Conservation (phyloP, 2,797 vertebrate genomes). For the Ptychobarbus kaznakovi region DNA sequence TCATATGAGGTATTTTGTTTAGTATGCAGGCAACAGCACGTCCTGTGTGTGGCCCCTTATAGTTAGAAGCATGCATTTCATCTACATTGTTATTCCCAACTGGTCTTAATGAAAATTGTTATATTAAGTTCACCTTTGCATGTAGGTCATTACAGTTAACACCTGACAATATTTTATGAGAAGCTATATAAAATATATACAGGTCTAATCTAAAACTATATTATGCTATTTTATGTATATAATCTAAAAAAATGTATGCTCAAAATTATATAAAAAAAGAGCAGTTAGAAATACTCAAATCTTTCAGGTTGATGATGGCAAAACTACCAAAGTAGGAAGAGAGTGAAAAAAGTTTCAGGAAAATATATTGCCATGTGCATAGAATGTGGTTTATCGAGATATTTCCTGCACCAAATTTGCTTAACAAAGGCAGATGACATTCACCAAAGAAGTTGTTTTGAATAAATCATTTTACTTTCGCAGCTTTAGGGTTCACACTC, state of each 20-base stretch:
- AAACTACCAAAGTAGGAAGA: background rate
- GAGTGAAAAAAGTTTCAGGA: background rate
- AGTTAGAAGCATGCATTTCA: background rate
- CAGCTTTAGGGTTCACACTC: constrained; percentile 5
- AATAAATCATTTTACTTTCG: background rate
- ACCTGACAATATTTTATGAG: no score
- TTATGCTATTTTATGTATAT: no score
- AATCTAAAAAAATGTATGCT: background rate
- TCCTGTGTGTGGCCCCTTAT: no score
- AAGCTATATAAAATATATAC: background rate
- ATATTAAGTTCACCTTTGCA: background rate
- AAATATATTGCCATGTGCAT: background rate
- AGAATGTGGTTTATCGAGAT: background rate
- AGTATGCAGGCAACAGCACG: no score
- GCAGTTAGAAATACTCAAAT: background rate
- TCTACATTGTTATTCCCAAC: background rate
- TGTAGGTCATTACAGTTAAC: background rate
- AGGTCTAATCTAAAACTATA: background rate
- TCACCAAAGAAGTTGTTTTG: constrained; percentile 15
- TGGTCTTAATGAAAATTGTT: background rate
- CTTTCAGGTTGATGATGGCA: background rate
- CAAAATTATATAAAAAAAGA: background rate
- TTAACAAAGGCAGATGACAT: constrained; percentile 12
- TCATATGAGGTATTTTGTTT: no score
- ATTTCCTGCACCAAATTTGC: background rate